These are phyloP conservation scores for Sesamia inferens DNA, from an alignment of 2,888 invertebrate species.

Conservation along the genomic window DNA sequence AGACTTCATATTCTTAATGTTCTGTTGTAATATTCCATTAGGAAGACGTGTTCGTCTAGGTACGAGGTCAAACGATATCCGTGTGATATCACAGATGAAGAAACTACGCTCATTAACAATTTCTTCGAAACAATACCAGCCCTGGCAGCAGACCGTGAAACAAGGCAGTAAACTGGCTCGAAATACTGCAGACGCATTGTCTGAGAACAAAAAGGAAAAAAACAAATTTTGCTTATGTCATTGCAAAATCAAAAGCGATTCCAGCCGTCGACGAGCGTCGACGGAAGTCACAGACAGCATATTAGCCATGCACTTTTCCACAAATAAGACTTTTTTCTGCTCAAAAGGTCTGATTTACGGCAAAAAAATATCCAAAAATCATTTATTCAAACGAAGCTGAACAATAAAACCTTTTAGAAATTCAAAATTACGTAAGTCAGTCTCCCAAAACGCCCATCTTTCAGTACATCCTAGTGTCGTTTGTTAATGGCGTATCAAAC, in stretches of 20 bases:
- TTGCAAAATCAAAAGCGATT: not conserved
- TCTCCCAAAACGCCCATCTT: not conserved
- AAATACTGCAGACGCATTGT: conserved; percentile 19
- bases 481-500: not conserved
- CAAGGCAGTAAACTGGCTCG: conserved; percentile 5
- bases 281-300: too few species aligned
- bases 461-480: not conserved
- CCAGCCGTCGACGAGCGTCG: too few species aligned
- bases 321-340: too few species aligned
- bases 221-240: conserved; percentile 2
- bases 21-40: not conserved
- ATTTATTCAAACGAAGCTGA: too few species aligned
- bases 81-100: conserved; percentile 27
- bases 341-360: too few species aligned
- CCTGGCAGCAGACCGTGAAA: conserved; percentile 40
- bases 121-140: conserved; percentile 33
- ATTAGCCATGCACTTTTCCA: too few species aligned
- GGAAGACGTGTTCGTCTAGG: not conserved
- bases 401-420: not conserved
- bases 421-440: not conserved
- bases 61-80: conserved; percentile 30
- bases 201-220: not conserved
- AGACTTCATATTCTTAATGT: not conserved
- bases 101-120: conserved; percentile 26
- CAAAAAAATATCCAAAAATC: too few species aligned